Evolutionary conservation across 1,140 invertebrate genomes (phyloP).

Genomic region (Pemphigus obesinymphae): DNA sequence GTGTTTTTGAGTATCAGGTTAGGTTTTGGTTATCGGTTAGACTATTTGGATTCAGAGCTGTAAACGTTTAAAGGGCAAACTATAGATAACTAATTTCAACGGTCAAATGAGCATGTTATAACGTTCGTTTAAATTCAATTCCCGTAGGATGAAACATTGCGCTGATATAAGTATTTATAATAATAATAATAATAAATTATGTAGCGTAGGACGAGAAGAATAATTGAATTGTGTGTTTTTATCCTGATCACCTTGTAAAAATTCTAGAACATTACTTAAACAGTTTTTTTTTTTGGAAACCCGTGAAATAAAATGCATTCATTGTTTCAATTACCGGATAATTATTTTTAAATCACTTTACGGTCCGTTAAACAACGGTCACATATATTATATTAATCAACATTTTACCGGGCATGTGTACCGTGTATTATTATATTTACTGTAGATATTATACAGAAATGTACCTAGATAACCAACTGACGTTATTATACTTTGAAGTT

Average conservation of each 20-base stretch:
- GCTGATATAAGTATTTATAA: neutral
- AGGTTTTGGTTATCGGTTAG: too few relatives aligned
- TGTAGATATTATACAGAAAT: too few relatives aligned
- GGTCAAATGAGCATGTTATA: too few relatives aligned
- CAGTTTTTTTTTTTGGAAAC: neutral
- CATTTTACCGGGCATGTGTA: neutral
- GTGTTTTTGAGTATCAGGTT: too few relatives aligned
- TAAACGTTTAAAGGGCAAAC: too few relatives aligned
- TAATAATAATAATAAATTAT: neutral
- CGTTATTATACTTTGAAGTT: too few relatives aligned
- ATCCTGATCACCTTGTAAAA: neutral
- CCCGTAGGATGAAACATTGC: too few relatives aligned
- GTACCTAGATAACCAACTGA: too few relatives aligned
- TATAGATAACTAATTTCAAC: too few relatives aligned
- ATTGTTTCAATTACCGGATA: neutral
- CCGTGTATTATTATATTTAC: neutral
- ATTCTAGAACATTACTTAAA: neutral
- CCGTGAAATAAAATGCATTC: neutral
- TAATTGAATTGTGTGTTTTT: neutral
- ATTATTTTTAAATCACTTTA: neutral
- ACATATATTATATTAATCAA: neutral
- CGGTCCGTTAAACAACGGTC: neutral
- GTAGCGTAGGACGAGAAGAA: neutral
- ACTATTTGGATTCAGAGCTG: too few relatives aligned
- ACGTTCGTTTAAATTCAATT: too few relatives aligned